These are phyloP conservation scores for Xenopus tropicalis DNA, from an alignment of 2,113 vertebrate genomes.

Conservation along the genomic window DNA sequence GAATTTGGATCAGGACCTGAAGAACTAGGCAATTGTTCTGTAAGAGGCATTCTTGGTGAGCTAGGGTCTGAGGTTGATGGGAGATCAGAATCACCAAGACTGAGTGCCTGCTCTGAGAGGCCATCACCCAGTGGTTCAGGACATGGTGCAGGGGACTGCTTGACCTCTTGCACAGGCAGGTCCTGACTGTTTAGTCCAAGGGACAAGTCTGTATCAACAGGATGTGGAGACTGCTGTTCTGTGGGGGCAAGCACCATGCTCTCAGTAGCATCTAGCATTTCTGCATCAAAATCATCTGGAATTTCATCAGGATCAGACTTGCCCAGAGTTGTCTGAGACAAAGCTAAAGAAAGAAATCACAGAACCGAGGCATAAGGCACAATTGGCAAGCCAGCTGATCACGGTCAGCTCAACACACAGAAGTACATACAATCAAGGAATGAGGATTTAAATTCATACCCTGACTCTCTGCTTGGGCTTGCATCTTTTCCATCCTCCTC, in stretches of 20 bases:
- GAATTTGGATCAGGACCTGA: neutral
- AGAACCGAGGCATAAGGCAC: too few relatives aligned
- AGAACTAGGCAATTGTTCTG: neutral
- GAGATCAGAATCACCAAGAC: neutral
- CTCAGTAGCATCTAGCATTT: slow-evolving; percentile 23
- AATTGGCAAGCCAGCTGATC: too few relatives aligned
- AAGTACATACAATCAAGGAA: too few relatives aligned
- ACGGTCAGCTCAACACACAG: too few relatives aligned
- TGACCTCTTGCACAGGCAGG: neutral
- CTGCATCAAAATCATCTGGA: slow-evolving; percentile 39
- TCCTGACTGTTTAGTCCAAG: neutral
- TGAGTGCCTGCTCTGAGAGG: neutral
- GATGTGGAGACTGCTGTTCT: neutral
- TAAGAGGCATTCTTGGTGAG: neutral
- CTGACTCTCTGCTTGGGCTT: slow-evolving; percentile 55
- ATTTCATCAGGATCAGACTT: slow-evolving; percentile 21
- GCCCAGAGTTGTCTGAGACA: neutral
- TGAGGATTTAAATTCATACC: slow-evolving; percentile 1
- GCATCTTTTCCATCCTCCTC: slow-evolving; percentile 70
- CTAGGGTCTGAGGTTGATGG: neutral
- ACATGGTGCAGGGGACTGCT: neutral
- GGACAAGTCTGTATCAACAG: neutral
- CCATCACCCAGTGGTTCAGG: neutral
- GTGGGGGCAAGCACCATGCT: neutral
- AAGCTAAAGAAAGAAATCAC: neutral